A percentile compares a stretch with the other conserved stretches of the same genome.
Evolutionary conservation across 2,888 invertebrate species (phyloP).

Genomic region (Synanthedon andrenaeformis): DNA sequence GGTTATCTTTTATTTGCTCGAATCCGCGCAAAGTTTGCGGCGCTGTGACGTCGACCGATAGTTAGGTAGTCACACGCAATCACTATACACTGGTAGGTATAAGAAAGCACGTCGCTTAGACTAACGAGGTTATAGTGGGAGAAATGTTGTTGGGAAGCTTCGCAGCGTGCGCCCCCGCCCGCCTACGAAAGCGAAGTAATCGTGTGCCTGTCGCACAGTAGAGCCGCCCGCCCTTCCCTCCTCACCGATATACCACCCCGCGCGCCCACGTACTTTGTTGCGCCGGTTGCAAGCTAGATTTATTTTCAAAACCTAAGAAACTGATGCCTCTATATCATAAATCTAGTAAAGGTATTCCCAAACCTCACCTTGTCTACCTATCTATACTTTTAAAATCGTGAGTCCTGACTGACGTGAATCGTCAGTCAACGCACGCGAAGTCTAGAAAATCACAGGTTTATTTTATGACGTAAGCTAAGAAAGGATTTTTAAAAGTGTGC

Average conservation of each 20-base stretch:
- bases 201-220: slow-evolving; percentile 39
- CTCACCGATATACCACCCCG: slow-evolving; percentile 7
- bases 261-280: slow-evolving; percentile 8
- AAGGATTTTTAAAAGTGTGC: no score
- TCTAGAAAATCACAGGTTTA: no score
- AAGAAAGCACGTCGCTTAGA: slow-evolving; percentile 46
- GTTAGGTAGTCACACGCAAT: slow-evolving; percentile 13
- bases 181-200: slow-evolving; percentile 53
- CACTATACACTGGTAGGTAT: slow-evolving; percentile 28
- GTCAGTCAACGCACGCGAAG: no score
- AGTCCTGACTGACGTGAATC: no score
- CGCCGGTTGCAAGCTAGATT: slow-evolving; percentile 32
- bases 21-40: slow-evolving; percentile 20
- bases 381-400: no score
- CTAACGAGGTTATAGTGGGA: slow-evolving; percentile 54
- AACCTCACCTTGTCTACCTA: no score
- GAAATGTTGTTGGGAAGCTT: slow-evolving; percentile 19
- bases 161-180: slow-evolving; percentile 48
- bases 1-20: slow-evolving; percentile 39
- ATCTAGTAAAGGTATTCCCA: no score
- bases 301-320: not conserved
- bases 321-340: no score
- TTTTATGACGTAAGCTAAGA: no score
- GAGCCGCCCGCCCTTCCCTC: slow-evolving; percentile 20
- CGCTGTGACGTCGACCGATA: slow-evolving; percentile 23